Evolutionary conservation across 2,888 invertebrate genomes (phyloP), one percentile per base, ranked within the genome.

Genomic region (Lutraria lutraria): DNA sequence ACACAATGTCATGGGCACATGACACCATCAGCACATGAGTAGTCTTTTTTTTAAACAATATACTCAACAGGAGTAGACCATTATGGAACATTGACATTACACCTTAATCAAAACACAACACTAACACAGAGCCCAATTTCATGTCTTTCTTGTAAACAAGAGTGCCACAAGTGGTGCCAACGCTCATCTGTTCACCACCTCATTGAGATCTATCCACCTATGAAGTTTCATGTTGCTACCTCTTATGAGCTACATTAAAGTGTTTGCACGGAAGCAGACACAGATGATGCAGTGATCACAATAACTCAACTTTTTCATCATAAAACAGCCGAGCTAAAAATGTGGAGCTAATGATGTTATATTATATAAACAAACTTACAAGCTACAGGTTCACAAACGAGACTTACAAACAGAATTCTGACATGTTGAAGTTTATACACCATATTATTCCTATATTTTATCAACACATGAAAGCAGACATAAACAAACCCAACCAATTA

Each of bases 361-460:
- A 31, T 16, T 31, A 29, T 76, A 12, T 68, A 34, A 56, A 34
- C 76, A 76, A 31, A 34, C 76, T 31, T 19, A 25, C 34, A 34
- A n/a, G n/a, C 31, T 76, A 76, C 76, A 31, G 25, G 31, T 76
- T 34, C 76, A 76, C 34, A 34, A 16, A 34, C 29, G 31, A 16
- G 34, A 25, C 15, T 63, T 76, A 76, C 25, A 31, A 19, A 16
- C 29, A 8, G 2, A 72, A 72, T 72, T 13, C 6, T 34, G 19
- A 21, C 76, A 76, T 76, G 76, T 25, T 34, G 76, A 76, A 34
- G 31, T 76, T 16, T 76, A 76, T 76, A 76, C 12, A 34, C 76
- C 76, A 76, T 76, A 76, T 76, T 76, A 76, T 34, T 76, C 76
- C 76, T 76, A 76, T 76, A 76, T 76, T 76, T 76, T 76, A 76